Evolutionary conservation across 2,888 invertebrate species (phyloP).

Genomic region (Rhagophthalmus giganteus): DNA sequence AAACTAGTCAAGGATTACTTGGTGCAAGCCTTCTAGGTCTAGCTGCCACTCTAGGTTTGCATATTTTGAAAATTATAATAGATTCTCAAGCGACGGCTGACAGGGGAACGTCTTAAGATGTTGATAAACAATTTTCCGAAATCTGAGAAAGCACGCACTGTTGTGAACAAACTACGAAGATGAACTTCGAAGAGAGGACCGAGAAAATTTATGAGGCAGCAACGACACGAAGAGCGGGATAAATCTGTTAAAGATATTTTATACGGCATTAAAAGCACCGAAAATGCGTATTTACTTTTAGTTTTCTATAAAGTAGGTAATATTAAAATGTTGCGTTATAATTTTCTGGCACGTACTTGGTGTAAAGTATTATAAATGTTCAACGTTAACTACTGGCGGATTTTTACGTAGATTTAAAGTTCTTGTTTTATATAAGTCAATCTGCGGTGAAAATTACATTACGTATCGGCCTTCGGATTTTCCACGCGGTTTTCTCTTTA

Average conservation of each 20-base stretch:
- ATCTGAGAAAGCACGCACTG: conserved; percentile 13
- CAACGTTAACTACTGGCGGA: too few relatives aligned
- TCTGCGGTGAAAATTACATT: too few relatives aligned
- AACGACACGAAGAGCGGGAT: conserved; percentile 15
- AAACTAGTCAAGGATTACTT: conserved; percentile 28
- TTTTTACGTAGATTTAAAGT: too few relatives aligned
- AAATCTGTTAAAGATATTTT: conserved; percentile 21
- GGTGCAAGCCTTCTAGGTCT: conserved; percentile 15
- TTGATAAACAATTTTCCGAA: conserved; percentile 18
- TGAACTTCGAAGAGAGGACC: conserved; percentile 13
- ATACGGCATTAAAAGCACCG: conserved; percentile 6
- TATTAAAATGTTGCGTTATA: too few relatives aligned
- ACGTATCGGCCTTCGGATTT: too few relatives aligned
- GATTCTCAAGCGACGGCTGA: conserved; percentile 7
- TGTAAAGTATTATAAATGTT: too few relatives aligned
- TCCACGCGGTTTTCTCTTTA: too few relatives aligned
- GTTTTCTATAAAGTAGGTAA: too few relatives aligned
- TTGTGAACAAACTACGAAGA: conserved; percentile 15
- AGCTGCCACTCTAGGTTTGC: conserved; percentile 22
- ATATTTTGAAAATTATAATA: conserved; percentile 18
- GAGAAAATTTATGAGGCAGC: conserved; percentile 20
- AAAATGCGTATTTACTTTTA: too few relatives aligned
- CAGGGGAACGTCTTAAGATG: conserved; percentile 9
- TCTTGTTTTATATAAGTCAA: too few relatives aligned
- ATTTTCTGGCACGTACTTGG: too few relatives aligned